Conservation (phyloP, 2,888 invertebrate species). For the Hirtodrosophila alboralis region DNA sequence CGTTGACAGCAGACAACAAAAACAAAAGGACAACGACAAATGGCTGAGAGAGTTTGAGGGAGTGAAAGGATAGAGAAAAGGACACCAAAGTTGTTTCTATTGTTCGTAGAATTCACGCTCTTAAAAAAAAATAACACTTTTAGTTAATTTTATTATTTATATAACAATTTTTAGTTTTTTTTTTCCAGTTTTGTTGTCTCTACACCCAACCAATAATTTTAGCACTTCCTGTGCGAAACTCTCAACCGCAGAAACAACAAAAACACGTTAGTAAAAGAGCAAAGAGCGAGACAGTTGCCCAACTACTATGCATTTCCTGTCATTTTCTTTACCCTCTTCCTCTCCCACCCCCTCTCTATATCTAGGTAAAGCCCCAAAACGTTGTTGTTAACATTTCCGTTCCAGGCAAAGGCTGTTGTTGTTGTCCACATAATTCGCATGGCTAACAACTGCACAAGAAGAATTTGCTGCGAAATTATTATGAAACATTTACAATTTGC, state of each 20-base stretch:
- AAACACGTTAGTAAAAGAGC: slow-evolving; percentile 4
- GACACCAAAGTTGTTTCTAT: slow-evolving; percentile 4
- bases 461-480: slow-evolving; percentile 61
- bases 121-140: slow-evolving; percentile 24
- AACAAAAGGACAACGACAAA: slow-evolving; percentile 38
- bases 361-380: slow-evolving; percentile 27
- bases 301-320: slow-evolving; percentile 59
- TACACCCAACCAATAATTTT: slow-evolving; percentile 53
- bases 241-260: slow-evolving; percentile 36
- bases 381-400: slow-evolving; percentile 60
- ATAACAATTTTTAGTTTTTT: slow-evolving; percentile 14
- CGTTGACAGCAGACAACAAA: slow-evolving; percentile 32
- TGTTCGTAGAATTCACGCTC: slow-evolving; percentile 3
- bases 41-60: slow-evolving; percentile 2
- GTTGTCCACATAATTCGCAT: slow-evolving; percentile 52
- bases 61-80: slow-evolving; percentile 1
- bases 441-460: slow-evolving; percentile 57
- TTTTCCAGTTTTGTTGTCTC: slow-evolving; percentile 37
- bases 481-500: slow-evolving; percentile 62
- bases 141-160: slow-evolving; percentile 62
- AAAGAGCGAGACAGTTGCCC: slow-evolving; percentile 20
- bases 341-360: background rate
- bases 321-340: slow-evolving; percentile 25
- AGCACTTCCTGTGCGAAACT: slow-evolving; percentile 61
- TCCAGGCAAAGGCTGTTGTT: slow-evolving; percentile 29